Evolutionary conservation across 2,113 vertebrate species (phyloP).

Genomic region (Reinhardtius hippoglossoides): DNA sequence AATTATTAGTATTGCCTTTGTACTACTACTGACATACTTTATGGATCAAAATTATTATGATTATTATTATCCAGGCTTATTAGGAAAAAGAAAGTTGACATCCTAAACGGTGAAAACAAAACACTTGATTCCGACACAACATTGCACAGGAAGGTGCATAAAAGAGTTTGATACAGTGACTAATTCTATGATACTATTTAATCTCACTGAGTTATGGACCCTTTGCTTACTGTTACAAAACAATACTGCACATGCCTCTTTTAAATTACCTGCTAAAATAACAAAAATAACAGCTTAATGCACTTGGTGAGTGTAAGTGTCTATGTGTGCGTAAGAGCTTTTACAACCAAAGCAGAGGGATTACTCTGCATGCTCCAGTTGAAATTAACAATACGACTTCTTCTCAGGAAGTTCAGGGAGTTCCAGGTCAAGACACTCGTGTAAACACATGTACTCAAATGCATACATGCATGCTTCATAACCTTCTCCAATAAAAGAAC

Average conservation of each 20-base stretch:
- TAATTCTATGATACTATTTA: background rate
- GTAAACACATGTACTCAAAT: background rate
- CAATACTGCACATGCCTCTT: background rate
- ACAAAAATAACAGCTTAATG: background rate
- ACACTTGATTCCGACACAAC: too few relatives aligned
- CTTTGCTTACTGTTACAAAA: background rate
- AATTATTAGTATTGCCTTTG: background rate
- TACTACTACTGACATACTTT: background rate
- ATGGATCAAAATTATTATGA: background rate
- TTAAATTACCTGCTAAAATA: background rate
- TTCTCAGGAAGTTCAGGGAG: background rate
- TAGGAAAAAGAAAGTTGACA: too few relatives aligned
- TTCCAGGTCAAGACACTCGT: background rate
- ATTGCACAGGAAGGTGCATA: background rate
- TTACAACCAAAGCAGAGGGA: background rate
- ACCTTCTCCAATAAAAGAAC: background rate
- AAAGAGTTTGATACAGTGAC: background rate
- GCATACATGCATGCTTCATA: background rate
- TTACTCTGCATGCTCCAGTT: conserved; percentile 16
- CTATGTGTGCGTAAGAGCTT: background rate
- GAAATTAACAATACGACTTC: background rate
- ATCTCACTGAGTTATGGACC: background rate
- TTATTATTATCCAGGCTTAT: too few relatives aligned
- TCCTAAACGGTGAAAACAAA: background rate
- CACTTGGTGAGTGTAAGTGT: background rate